These are phyloP conservation scores for Sisyra terminalis DNA, from an alignment of 2,888 invertebrate genomes.

Conservation along the genomic window DNA sequence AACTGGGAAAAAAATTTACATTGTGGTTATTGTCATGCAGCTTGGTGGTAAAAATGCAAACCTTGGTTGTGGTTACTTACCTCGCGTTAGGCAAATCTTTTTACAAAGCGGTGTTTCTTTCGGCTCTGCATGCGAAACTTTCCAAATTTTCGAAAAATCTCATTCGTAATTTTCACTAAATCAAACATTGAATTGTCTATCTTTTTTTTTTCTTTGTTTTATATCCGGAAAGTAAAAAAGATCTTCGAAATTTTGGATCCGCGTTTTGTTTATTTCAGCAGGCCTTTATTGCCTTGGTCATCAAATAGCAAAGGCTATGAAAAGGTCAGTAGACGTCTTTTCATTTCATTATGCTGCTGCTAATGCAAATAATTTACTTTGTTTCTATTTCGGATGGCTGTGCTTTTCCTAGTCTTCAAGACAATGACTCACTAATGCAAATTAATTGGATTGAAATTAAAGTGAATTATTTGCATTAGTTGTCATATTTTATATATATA, in stretches of 20 bases:
- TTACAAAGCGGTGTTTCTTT: background rate
- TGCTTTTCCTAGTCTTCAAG: too few species aligned
- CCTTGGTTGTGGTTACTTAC: background rate
- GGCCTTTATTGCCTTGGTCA: slow-evolving; percentile 23
- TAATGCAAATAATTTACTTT: too few species aligned
- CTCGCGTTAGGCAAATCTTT: too few species aligned
- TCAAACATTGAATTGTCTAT: background rate
- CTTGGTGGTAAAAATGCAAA: background rate
- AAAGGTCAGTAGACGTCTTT: slow-evolving; percentile 22
- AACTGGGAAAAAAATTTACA: background rate
- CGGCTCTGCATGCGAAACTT: background rate
- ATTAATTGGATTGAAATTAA: too few species aligned
- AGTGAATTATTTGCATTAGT: too few species aligned
- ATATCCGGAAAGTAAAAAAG: background rate
- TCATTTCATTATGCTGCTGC: too few species aligned
- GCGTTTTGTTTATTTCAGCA: slow-evolving; percentile 15
- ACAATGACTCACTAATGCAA: too few species aligned
- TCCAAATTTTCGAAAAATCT: slow-evolving; percentile 4
- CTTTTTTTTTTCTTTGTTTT: background rate
- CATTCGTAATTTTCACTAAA: background rate
- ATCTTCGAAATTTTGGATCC: slow-evolving; percentile 6
- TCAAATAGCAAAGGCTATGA: slow-evolving; percentile 28
- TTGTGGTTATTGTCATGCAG: background rate
- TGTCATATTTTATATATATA: too few species aligned
- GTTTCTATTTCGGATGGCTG: too few species aligned